A percentile compares a stretch with the other conserved stretches of the same genome.
Conservation (phyloP, 1,140 invertebrate genomes). For the Microplitis demolitor region DNA sequence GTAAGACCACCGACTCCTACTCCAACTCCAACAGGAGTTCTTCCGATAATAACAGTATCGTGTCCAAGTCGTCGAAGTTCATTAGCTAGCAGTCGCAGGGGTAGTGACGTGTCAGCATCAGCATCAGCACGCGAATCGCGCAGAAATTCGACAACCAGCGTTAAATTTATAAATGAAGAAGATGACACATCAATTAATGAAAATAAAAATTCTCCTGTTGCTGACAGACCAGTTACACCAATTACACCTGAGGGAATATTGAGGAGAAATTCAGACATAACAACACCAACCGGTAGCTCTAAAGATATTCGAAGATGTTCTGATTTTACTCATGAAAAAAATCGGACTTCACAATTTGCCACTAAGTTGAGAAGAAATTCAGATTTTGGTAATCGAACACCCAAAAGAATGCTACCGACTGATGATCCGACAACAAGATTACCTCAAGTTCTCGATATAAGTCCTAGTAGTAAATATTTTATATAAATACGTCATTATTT, state of each 20-base stretch:
- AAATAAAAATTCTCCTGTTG: slow-evolving; percentile 27
- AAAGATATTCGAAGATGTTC: slow-evolving; percentile 51
- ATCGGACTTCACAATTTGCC: slow-evolving; percentile 53
- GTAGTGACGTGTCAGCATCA: slow-evolving; percentile 37
- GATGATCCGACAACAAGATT: slow-evolving; percentile 38
- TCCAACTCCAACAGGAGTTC: slow-evolving; percentile 48
- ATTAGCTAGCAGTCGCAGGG: slow-evolving; percentile 49
- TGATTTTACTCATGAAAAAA: slow-evolving; percentile 55
- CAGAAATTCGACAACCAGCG: slow-evolving; percentile 50
- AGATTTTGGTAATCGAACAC: slow-evolving; percentile 52
- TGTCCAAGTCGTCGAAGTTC: slow-evolving; percentile 54
- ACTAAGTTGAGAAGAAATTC: slow-evolving; percentile 53
- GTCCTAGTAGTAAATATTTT: slow-evolving; percentile 41
- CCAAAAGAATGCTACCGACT: slow-evolving; percentile 40
- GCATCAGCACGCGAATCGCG: slow-evolving; percentile 40
- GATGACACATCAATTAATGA: slow-evolving; percentile 24
- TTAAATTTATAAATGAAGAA: slow-evolving; percentile 46
- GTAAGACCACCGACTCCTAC: slow-evolving; percentile 56
- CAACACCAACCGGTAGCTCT: slow-evolving; percentile 41
- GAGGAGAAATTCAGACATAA: slow-evolving; percentile 48
- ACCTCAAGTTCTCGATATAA: slow-evolving; percentile 47
- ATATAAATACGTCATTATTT: neutral
- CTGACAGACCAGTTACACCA: slow-evolving; percentile 13
- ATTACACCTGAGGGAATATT: slow-evolving; percentile 24
- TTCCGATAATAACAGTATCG: slow-evolving; percentile 54